Evolutionary conservation across 2,888 invertebrate species (phyloP), one percentile per base, ranked within the genome.

Genomic region (Epicampocera succincta): DNA sequence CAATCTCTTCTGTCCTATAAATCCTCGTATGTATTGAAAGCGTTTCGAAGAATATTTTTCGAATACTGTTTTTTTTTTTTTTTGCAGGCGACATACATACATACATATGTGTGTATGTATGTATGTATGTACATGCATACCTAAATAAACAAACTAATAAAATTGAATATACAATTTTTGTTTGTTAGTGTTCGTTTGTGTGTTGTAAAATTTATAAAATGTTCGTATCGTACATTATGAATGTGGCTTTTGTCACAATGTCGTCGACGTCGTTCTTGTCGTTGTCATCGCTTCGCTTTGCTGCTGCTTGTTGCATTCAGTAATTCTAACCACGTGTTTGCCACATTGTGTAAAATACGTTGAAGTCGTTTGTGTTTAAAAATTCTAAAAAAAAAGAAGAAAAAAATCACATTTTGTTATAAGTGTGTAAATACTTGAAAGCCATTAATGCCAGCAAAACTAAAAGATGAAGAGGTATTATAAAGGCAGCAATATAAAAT

Each of bases 281-380:
- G 25, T 33, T 33, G 5, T 3, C 33, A 6, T 33, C 19, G 19
- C 13, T 63, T 38, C 25, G 25, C 25, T 25, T 25, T 2, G 25
- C 25, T 9, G 9, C 8, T 44, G 19, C 13, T 63, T 38, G 38
- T 19, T 17, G 63, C 50, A 82, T 77, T 82, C 65, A 82, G 5
- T 44, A 77, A 82, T 83, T 79, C 75, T 12, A 75, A 83, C 74
- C 83, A 83, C 83, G 83, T 83, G 83, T 79, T 79, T 61, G 56
- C 72, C 83, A 83, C 61, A 83, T 79, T 78, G 65, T 68, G 74
- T 72, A 48, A 42, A 77, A 65, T 44, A 52, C 48, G 50, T 52
- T 50, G 44, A 33, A 15, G 38, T 52, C 15, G 19, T 71, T 69
- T 25, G 9, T 29, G 56, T 74, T 38, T n/a, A 69, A 65, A 58